phyloP scores from a whole-genome alignment of 2,797 vertebrate species.

The Gadopsis bispinosus region DNA sequence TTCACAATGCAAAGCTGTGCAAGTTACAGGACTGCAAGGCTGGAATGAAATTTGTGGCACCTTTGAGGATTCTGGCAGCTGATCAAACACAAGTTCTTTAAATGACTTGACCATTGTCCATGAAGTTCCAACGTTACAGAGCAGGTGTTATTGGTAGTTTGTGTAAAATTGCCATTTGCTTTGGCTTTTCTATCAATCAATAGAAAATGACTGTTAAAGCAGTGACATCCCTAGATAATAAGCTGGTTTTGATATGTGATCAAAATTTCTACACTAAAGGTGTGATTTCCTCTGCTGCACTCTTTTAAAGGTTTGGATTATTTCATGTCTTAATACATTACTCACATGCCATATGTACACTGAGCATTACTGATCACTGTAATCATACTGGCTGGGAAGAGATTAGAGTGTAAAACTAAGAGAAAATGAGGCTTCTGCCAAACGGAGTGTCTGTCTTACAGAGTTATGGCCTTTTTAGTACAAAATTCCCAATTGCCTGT shows the following conservation, averaged over 20 bases:
- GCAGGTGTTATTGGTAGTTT: constrained; percentile 25
- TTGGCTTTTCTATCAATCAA: constrained; percentile 11
- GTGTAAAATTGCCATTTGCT: constrained; percentile 11
- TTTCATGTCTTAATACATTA: neutral
- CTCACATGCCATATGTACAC: neutral
- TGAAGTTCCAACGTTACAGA: constrained; percentile 41
- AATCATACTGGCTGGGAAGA: neutral
- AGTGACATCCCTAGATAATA: neutral
- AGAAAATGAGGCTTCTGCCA: neutral
- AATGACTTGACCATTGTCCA: constrained; percentile 49
- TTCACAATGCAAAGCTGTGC: constrained; percentile 56
- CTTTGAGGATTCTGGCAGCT: constrained; percentile 58
- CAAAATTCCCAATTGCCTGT: neutral
- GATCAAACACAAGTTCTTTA: constrained; percentile 49
- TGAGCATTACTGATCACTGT: neutral
- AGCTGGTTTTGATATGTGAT: constrained; percentile 1
- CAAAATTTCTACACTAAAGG: neutral
- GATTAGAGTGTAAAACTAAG: neutral
- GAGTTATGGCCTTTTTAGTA: neutral
- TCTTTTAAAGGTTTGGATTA: neutral
- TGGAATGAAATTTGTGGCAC: constrained; percentile 63
- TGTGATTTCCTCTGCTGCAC: neutral
- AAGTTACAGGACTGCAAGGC: constrained; percentile 51
- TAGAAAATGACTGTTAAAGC: neutral
- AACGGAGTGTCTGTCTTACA: neutral